These are phyloP conservation scores for Mylabris sibirica DNA, from an alignment of 2,888 invertebrate genomes.

Conservation along the genomic window DNA sequence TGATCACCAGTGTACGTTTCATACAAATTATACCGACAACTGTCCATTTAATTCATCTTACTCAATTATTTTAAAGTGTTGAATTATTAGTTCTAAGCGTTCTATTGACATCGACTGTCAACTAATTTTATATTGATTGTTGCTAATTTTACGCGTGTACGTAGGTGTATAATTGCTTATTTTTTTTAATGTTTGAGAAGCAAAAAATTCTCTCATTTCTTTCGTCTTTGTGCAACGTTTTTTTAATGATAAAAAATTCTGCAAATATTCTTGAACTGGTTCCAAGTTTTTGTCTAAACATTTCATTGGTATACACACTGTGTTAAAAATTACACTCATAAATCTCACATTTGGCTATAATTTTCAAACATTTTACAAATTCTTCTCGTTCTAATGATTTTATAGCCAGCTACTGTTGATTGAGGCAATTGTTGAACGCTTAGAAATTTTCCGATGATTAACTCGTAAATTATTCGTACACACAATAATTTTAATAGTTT, in stretches of 20 bases:
- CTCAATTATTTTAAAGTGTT: background rate
- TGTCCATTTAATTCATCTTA: background rate
- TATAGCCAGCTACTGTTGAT: background rate
- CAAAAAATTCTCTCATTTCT: background rate
- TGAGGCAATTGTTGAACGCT: background rate
- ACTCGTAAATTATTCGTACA: background rate
- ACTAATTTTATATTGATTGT: background rate
- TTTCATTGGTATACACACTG: background rate
- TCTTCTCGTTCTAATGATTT: background rate
- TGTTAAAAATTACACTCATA: background rate
- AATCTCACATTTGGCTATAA: conserved; percentile 3
- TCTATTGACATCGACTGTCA: background rate
- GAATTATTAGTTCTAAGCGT: background rate
- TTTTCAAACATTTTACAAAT: conserved; percentile 3
- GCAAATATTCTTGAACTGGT: background rate
- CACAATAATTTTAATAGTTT: background rate
- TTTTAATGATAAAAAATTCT: background rate
- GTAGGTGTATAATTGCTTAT: background rate
- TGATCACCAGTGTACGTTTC: background rate
- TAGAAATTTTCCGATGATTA: background rate
- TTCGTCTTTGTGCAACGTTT: background rate
- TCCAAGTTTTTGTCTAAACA: conserved; percentile 3
- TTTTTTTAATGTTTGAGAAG: background rate
- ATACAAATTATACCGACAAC: background rate
- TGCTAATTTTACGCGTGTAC: background rate